phyloP scores from a whole-genome alignment of 2,888 invertebrate species.

The Caenorhabditis zanzibari region DNA sequence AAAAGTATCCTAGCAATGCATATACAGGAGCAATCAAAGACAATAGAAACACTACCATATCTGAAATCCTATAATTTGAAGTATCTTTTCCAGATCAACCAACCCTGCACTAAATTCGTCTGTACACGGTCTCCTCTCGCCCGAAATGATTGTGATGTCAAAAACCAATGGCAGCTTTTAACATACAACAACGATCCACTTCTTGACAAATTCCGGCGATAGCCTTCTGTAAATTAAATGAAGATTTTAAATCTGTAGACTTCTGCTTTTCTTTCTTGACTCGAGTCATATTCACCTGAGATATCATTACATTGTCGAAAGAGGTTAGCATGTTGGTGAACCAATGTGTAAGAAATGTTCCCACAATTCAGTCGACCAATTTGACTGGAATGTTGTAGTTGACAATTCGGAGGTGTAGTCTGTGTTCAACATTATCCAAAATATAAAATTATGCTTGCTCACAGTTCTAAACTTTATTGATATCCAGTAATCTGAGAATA shows the following conservation, averaged over 20 bases:
- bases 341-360: conserved; percentile 60
- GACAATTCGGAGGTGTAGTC: conserved; percentile 62
- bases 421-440: too few relatives aligned
- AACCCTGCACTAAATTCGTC: conserved; percentile 34
- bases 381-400: conserved; percentile 27
- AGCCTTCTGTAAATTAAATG: conserved; percentile 60
- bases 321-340: conserved; percentile 67
- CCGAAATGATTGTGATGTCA: conserved; percentile 36
- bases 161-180: conserved; percentile 63
- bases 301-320: conserved; percentile 73
- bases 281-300: conserved; percentile 57
- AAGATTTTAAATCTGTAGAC: too few relatives aligned
- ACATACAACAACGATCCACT: conserved; percentile 52
- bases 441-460: neutral
- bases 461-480: conserved; percentile 64
- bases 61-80: conserved; percentile 11
- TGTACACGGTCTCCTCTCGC: conserved; percentile 58
- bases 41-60: conserved; percentile 40
- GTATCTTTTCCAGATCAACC: neutral
- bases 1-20: conserved; percentile 17
- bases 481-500: conserved; percentile 72
- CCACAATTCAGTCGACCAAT: conserved; percentile 53
- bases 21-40: conserved; percentile 39
- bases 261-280: neutral
- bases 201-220: conserved; percentile 60